Base-by-base conservation (phyloP, 2,888 invertebrate species). In the Athripsodes cinereus region DNA sequence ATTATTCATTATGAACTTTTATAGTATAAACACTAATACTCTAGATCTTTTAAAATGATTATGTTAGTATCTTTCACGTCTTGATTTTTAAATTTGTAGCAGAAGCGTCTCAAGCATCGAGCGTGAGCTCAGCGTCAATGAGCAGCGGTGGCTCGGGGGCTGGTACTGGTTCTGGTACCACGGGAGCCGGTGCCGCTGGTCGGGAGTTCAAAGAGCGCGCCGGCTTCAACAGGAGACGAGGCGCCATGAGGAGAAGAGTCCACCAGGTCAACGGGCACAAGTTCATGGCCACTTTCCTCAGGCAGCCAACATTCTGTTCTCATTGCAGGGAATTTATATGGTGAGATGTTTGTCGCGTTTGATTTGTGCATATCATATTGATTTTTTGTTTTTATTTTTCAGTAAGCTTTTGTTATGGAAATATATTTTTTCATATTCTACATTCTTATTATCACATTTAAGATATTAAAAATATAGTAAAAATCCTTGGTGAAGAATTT, bases 261-360 rank as follows among this genome's bases (percentile, higher is more conserved):
- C 99, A 99, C 79, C 96, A 98, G 82, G 88, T 88, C 69, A 96
- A 92, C 77, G 98, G 97, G 51, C 99, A 99, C 83, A 99, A 99
- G 81, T 99, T 99, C 79, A 98, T 99, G 98, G 98, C 98, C 65
- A 97, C 98, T 65, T 96, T 96, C 79, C 85, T 99, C 69, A 86
- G 96, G 54, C 99, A 99, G 78, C 98, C 98, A 66, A 98, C 98
- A 67, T 99, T 99, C 82, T 99, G 99, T 84, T 96, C 96, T 71
- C 96, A 97, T 80, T 99, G 99, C 81, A 87, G 92, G 67, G 96
- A 97, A 79, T 99, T 99, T 78, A 98, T 99, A 74, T 98, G 98
- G 98, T 95, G 74, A 80, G 84, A 40, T 18, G 5, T 13, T 16
- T 31, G 11, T 8, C 31, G 31, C 8, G 11, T 31, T n/a, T n/a